A percentile compares a stretch with the other conserved stretches of the same genome.
Evolutionary conservation across 2,888 invertebrate species (phyloP).

Genomic region (Hirtodrosophila histrioides): DNA sequence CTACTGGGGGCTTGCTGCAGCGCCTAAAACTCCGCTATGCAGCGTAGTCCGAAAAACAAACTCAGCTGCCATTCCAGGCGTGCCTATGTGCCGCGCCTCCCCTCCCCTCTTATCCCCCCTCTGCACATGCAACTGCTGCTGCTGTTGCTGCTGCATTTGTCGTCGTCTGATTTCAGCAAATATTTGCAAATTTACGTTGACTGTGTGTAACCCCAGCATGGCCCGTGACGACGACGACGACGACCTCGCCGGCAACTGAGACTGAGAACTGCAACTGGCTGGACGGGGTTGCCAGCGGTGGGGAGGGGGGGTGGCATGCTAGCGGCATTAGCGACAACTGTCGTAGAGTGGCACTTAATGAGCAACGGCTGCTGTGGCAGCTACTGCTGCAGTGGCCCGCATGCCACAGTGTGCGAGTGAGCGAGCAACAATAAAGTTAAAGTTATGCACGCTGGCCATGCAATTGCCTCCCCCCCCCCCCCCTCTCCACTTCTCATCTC

Average conservation of each 20-base stretch:
- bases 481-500: not conserved
- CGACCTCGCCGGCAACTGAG: conserved; percentile 50
- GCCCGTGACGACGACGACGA: conserved; percentile 69
- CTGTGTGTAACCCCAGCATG: conserved; percentile 70
- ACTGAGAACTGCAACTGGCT: conserved; percentile 10
- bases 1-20: not conserved
- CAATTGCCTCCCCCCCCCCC: conserved; percentile 57
- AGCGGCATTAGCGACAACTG: conserved; percentile 78
- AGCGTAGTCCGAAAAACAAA: conserved; percentile 58
- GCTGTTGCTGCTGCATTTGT: conserved; percentile 44
- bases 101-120: not conserved
- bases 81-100: conserved; percentile 32
- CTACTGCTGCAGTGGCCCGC: conserved; percentile 63
- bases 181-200: conserved; percentile 78
- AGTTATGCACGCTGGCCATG: conserved; percentile 78
- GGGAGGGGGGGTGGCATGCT: conserved; percentile 31
- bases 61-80: conserved; percentile 58
- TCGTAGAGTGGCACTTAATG: conserved; percentile 79
- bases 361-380: conserved; percentile 60
- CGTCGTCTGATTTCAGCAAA: conserved; percentile 76
- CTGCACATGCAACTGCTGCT: conserved; percentile 42
- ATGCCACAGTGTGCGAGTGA: conserved; percentile 64
- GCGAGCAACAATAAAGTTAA: conserved; percentile 64
- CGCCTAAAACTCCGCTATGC: conserved; percentile 51
- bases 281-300: not conserved